Base-by-base conservation (phyloP, 2,888 invertebrate genomes). In the Cabera pusaria region DNA sequence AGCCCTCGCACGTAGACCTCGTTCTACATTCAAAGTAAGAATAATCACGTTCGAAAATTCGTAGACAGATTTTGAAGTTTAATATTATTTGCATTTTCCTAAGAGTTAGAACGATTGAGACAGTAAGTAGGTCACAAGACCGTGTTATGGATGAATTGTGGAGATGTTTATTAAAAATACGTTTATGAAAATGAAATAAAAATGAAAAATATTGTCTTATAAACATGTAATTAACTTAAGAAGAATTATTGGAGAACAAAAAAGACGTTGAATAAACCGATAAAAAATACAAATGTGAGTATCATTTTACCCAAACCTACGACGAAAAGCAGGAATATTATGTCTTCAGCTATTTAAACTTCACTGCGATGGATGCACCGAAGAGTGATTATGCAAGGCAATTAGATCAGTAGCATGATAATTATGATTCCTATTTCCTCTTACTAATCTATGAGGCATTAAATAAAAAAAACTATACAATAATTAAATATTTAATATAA, bases 181-280 rank as follows among this genome's bases (percentile, higher is more conserved):
- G 80, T 87, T 84, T 84, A 84, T 83, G 84, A 87, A 87, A 87
- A 86, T 82, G 81, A 72, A 83, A 84, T 85, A 83, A 85, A 85
- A 86, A 83, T 77, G 81, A 88, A 83, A 85, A 84, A 84, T 85
- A 87, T 82, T 86, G 86, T 85, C 85, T 83, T 78, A 84, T 87
- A 87, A 88, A 85, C 81, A 82, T 88, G 86, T 87, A 88, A 87
- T 87, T 88, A 85, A 84, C 75, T 79, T 86, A 87, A 87, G 87
- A 80, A 75, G 84, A 86, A 86, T 86, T 87, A 87, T 88, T 86
- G 87, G 85, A 78, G 78, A 83, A 82, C 73, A 81, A 79, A 82
- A 84, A 83, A 84, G 84, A 83, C 84, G 87, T 86, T 88, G 85
- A 88, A 88, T 88, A 88, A 88, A 87, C 87, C 79, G 77, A 87